Base-by-base conservation (phyloP, 2,113 vertebrate species). In the Sardina pilchardus region DNA sequence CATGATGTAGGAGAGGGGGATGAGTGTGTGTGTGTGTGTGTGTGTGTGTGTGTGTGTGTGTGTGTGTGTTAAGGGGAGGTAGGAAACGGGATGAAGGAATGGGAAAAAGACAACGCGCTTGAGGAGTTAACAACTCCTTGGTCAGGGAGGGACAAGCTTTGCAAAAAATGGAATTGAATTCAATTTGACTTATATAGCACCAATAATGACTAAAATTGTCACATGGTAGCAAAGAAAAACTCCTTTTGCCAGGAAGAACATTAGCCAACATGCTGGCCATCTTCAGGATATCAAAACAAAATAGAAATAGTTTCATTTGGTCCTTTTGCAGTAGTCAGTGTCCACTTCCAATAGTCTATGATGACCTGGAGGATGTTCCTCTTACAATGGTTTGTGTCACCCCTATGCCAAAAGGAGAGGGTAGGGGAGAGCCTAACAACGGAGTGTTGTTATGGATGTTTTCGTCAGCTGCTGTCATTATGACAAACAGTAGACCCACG, bases 391-490 rank as follows among this genome's bases (percentile, higher is more conserved):
- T 26, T 17, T 53, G 16, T 53, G 16, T 17, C 50, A 53, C 4
- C 53, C 19, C 6, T 59, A 24, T 81, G 39, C 42, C 48, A 84
- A 36, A 87, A 24, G 78, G 71, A 83, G 84, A 83, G 36, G 39
- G 30, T 67, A 71, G 67, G 48, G 50, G 50, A 3, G 50, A 19
- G 21, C 53, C 12, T 78, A 78, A 78, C 63, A 71, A 34, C 71
- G 39, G 34, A 78, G 14, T 75, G 63, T 39, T 89, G 85, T 87
- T 87, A 91, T 87, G 88, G 90, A 92, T 92, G 84, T 85, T 85
- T 89, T 84, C 42, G 78, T 82, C 81, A 36, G 63, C 85, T 89
- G 84, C 83, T 93, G 88, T 83, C 85, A 82, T 83, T 86, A 86
- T 87, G 90, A 88, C 87, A 84, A 80, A 59, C 84, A 87, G 82